phyloP scores from a whole-genome alignment of 1,140 invertebrate genomes.

The Heliconius himera region DNA sequence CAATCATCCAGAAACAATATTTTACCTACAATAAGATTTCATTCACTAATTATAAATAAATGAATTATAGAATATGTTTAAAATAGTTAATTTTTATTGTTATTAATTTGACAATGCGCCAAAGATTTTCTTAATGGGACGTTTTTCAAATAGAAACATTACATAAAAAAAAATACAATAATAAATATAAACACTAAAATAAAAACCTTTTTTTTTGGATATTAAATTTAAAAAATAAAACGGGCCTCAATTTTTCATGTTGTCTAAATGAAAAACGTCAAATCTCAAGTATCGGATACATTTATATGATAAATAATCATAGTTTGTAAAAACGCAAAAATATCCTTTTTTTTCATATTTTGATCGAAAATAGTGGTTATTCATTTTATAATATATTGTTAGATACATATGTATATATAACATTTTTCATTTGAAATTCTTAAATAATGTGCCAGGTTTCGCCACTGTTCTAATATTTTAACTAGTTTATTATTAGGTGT shows the following conservation, averaged over 20 bases:
- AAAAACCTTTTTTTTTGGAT: neutral
- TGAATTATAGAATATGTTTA: constrained; percentile 20
- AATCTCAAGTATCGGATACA: constrained; percentile 26
- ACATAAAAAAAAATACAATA: neutral
- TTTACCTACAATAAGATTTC: constrained; percentile 12
- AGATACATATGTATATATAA: neutral
- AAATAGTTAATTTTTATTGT: constrained; percentile 19
- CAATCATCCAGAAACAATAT: constrained; percentile 2
- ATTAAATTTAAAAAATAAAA: neutral
- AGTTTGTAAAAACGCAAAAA: constrained; percentile 15
- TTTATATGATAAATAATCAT: constrained; percentile 13
- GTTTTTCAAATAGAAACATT: constrained; percentile 47
- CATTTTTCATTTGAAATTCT: constrained; percentile 9
- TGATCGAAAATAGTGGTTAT: neutral
- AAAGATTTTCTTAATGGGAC: constrained; percentile 41
- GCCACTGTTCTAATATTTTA: constrained; percentile 21
- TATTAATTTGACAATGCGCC: constrained; percentile 66
- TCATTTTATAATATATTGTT: neutral
- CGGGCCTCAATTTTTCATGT: constrained; percentile 22
- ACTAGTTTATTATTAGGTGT: constrained; percentile 15
- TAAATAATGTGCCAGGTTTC: constrained; percentile 29
- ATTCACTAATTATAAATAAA: constrained; percentile 22
- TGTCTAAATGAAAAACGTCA: constrained; percentile 39
- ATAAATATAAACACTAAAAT: constrained; percentile 9
- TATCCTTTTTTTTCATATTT: constrained; percentile 16